Evolutionary conservation across 2,888 invertebrate species (phyloP).

Genomic region (Charanyca ferruginea): DNA sequence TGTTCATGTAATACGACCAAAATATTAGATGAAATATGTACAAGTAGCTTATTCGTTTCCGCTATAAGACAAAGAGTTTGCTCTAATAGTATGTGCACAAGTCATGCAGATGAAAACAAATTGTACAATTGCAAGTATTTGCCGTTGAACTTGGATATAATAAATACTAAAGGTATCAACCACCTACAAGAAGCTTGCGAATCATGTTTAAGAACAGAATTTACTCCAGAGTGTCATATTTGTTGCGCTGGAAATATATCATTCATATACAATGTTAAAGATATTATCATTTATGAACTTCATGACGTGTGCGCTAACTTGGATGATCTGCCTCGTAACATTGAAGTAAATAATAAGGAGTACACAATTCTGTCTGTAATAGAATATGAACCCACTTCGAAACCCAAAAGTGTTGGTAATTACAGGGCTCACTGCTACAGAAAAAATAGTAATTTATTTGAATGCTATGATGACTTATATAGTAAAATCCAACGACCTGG

Average conservation of each 20-base stretch:
- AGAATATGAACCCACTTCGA: slow-evolving; percentile 13
- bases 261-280: too few species aligned
- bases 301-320: slow-evolving; percentile 4
- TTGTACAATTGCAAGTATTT: slow-evolving; percentile 36
- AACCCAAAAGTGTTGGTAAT: slow-evolving; percentile 16
- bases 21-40: slow-evolving; percentile 32
- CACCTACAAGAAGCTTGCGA: slow-evolving; percentile 22
- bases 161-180: slow-evolving; percentile 24
- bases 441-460: slow-evolving; percentile 13
- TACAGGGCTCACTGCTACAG: slow-evolving; percentile 19
- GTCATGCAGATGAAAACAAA: slow-evolving; percentile 21
- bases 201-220: slow-evolving; percentile 19
- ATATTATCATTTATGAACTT: slow-evolving; percentile 22
- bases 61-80: too few species aligned
- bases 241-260: slow-evolving; percentile 4
- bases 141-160: slow-evolving; percentile 29
- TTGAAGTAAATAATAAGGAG: slow-evolving; percentile 11
- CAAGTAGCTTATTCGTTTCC: slow-evolving; percentile 23
- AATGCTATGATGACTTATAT: slow-evolving; percentile 17
- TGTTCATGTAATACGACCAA: slow-evolving; percentile 32
- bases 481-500: too few species aligned
- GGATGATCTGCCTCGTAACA: slow-evolving; percentile 4
- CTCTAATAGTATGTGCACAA: slow-evolving; percentile 27
- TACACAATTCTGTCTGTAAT: slow-evolving; percentile 17
- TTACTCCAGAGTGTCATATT: slow-evolving; percentile 14